Evolutionary conservation across 2,113 vertebrate genomes (phyloP), one percentile per base, ranked within the genome.

Genomic region (Trematocara marginatum): DNA sequence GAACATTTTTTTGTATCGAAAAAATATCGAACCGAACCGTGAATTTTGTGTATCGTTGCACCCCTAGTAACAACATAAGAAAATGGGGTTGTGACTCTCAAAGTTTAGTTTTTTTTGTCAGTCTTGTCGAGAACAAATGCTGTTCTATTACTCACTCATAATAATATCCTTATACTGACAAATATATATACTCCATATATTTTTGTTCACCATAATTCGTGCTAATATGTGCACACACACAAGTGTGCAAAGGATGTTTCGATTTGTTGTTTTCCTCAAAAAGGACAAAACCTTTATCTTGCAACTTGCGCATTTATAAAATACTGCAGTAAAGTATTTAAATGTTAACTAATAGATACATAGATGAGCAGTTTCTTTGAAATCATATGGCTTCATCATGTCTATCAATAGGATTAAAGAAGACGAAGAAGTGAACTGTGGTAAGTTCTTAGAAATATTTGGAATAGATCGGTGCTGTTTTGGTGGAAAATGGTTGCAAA

Each of bases 11-110:
- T 26, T 26, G 26, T 26, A 26, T 26, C 26, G 26, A 26, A 26
- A 26, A 26, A 26, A 26, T 26, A 26, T 26, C 26, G 26, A 26
- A 26, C 26, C 26, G 26, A 26, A 26, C 26, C 26, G 26, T 26
- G 26, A 26, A 26, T 26, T 26, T 26, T 26, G 26, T 26, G 3
- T 26, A 26, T 26, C 26, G 4, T 89, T 89, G 84, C 64, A 78
- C 26, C 3, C 26, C 26, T 26, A 26, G 26, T 79, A 66, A 40
- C n/a, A 92, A 89, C 66, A 40, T 51, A 47, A 88, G 78, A 38
- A 86, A 82, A 88, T 34, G 31, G 64, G 26, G 26, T 26, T 71
- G 88, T 38, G 78, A 91, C 93, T 94, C 91, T 93, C 91, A 85
- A 61, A 89, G 86, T 13, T 29, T 74, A 79, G 42, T 8, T 26